phyloP scores from a whole-genome alignment of 2,113 vertebrate species.

The Lipophrys pholis region DNA sequence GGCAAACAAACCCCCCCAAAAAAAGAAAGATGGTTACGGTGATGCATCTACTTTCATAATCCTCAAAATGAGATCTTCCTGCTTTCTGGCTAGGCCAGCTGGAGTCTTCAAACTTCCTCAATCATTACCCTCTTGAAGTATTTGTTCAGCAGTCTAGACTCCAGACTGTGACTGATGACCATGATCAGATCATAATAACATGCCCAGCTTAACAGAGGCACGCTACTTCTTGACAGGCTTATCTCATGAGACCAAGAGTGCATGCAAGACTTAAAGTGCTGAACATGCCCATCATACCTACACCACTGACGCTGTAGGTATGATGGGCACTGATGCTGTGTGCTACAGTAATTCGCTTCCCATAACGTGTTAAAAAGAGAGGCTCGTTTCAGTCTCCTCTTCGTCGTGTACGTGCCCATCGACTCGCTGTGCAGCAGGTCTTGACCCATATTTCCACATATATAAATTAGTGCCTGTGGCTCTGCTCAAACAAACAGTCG shows the following conservation, averaged over 20 bases:
- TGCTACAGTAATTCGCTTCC: not conserved
- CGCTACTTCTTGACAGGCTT: constrained; percentile 31
- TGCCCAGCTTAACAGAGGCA: constrained; percentile 1
- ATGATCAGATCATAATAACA: not conserved
- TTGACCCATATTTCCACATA: not conserved
- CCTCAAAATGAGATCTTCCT: constrained; percentile 2
- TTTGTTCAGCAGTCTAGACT: constrained; percentile 13
- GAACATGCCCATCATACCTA: constrained; percentile 36
- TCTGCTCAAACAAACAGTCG: not conserved
- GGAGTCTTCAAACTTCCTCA: constrained; percentile 10
- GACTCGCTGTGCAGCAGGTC: not conserved
- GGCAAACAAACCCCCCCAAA: no score
- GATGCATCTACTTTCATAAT: constrained; percentile 4
- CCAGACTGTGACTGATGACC: constrained; percentile 37
- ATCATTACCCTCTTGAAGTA: constrained; percentile 19
- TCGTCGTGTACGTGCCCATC: not conserved
- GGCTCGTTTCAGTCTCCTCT: constrained; percentile 24
- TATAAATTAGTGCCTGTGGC: not conserved
- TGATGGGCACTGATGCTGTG: no score
- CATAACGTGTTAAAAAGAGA: not conserved
- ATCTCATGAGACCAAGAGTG: constrained; percentile 37
- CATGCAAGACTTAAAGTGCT: constrained; percentile 17
- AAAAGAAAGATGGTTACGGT: not conserved
- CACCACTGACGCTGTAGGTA: no score
- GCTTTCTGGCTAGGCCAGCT: not conserved